Evolutionary conservation across 2,888 invertebrate species (phyloP).

Genomic region (Limnephilus lunatus): DNA sequence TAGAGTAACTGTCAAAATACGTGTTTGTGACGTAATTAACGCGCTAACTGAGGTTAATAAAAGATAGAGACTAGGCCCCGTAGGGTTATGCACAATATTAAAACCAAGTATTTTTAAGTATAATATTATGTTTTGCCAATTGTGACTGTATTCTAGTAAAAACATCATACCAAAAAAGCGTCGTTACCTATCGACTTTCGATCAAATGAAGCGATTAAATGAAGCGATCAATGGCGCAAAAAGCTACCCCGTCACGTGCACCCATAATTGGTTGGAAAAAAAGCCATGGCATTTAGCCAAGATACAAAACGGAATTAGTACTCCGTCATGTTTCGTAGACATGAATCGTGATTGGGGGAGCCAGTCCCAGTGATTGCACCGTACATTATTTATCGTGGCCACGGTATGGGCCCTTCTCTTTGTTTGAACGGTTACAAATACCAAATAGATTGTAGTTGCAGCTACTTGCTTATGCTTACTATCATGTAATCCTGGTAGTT

Average conservation of each 20-base stretch:
- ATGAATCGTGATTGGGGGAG: conserved; percentile 16
- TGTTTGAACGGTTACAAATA: neutral
- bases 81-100: neutral
- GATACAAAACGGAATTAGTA: conserved; percentile 38
- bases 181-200: neutral
- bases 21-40: too few species aligned
- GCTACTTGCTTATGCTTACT: neutral
- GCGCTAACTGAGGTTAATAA: too few species aligned
- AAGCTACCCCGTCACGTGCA: neutral
- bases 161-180: neutral
- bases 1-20: too few species aligned
- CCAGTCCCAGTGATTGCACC: conserved; percentile 17
- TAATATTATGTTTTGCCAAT: neutral
- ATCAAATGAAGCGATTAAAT: neutral
- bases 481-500: neutral
- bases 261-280: conserved; percentile 20
- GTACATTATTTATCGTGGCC: conserved; percentile 34
- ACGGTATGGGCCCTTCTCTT: neutral
- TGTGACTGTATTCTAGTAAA: neutral
- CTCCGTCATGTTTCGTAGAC: conserved; percentile 31
- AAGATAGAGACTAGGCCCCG: too few species aligned
- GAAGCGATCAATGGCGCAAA: neutral
- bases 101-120: too few species aligned
- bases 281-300: conserved; percentile 40
- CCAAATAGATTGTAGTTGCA: neutral